Percentiles rank a stretch among this genome's conserved stretches.
Evolutionary conservation across 2,113 vertebrate species (phyloP).

Genomic region (Zapornia atra): DNA sequence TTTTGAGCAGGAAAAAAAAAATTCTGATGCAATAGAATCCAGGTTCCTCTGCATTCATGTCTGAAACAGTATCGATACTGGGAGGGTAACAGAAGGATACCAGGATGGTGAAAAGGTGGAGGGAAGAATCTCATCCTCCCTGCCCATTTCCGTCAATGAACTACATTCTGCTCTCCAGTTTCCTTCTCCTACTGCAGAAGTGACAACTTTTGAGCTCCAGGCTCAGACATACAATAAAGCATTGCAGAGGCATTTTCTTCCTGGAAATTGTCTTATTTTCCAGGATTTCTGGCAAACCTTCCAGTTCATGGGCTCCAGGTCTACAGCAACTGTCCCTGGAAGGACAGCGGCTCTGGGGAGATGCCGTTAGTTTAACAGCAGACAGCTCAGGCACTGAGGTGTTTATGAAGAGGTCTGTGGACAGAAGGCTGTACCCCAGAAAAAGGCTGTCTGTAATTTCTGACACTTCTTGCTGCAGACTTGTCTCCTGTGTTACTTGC

Average conservation of each 20-base stretch:
- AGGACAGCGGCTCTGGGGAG: neutral
- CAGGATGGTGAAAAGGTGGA: neutral
- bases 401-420: neutral
- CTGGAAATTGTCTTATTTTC: slow-evolving; percentile 13
- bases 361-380: neutral
- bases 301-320: neutral
- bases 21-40: neutral
- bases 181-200: neutral
- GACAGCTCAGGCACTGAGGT: neutral
- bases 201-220: neutral
- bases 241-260: slow-evolving; percentile 6
- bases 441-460: neutral
- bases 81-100: neutral
- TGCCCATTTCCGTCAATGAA: neutral
- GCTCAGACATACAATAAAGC: neutral
- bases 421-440: neutral
- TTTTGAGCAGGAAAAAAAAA: neutral
- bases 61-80: neutral
- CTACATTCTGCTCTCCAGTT: neutral
- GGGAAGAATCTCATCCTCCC: neutral
- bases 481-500: neutral
- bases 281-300: neutral
- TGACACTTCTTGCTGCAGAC: neutral
- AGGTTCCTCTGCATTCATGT: neutral
- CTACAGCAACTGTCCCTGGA: slow-evolving; percentile 2